Percentiles rank a stretch among this genome's conserved stretches.
phyloP scores from a whole-genome alignment of 2,888 invertebrate species.

The Coelinius sp. region DNA sequence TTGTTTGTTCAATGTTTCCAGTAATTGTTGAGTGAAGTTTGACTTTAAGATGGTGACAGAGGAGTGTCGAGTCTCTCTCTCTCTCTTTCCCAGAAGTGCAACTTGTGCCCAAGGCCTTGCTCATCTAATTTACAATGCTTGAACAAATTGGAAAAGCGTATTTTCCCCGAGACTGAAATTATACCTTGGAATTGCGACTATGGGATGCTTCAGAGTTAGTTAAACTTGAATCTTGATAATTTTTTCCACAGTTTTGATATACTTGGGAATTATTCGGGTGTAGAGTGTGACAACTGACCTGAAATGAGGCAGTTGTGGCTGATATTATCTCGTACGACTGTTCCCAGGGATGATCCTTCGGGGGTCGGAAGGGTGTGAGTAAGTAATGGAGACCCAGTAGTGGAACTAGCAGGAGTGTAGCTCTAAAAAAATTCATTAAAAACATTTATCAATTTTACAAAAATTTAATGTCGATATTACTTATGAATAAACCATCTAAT shows the following conservation, averaged over 20 bases:
- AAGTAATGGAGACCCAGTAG: slow-evolving; percentile 92
- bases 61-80: too few relatives aligned
- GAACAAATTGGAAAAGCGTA: slow-evolving; percentile 25
- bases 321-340: slow-evolving; percentile 86
- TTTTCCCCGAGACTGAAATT: slow-evolving; percentile 7
- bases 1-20: neutral
- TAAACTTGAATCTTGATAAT: neutral
- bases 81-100: neutral
- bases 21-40: neutral
- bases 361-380: slow-evolving; percentile 87
- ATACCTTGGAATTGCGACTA: neutral
- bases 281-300: slow-evolving; percentile 75
- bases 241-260: neutral
- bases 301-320: slow-evolving; percentile 89
- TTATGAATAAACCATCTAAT: neutral
- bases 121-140: slow-evolving; percentile 28
- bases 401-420: slow-evolving; percentile 91
- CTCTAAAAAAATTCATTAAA: slow-evolving; percentile 72
- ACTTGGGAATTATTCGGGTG: neutral
- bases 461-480: too few relatives aligned
- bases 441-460: too few relatives aligned
- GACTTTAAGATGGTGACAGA: neutral
- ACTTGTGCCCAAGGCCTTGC: neutral
- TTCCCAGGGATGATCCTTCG: slow-evolving; percentile 79
- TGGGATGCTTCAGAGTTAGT: neutral